These are phyloP conservation scores for Ctenoplectra terminalis DNA, from an alignment of 1,140 invertebrate species.

Conservation along the genomic window DNA sequence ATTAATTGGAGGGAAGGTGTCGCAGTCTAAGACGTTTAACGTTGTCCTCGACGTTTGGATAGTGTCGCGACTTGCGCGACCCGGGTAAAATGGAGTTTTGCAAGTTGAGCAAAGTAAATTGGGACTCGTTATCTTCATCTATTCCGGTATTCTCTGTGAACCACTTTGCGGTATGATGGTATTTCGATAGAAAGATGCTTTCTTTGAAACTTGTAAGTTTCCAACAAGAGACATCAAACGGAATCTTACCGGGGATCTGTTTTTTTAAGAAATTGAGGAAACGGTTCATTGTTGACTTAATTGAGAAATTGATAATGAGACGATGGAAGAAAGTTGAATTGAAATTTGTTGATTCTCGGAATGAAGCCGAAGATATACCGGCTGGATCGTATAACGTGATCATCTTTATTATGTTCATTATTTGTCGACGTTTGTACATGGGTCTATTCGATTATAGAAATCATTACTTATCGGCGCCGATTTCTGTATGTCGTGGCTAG, in stretches of 20 bases:
- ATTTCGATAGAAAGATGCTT: background rate
- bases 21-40: background rate
- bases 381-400: no score
- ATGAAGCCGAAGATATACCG: background rate
- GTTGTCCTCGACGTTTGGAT: background rate
- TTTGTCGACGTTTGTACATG: no score
- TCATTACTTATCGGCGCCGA: no score
- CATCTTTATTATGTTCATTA: no score
- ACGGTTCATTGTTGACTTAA: background rate
- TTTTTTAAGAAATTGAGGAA: background rate
- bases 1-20: background rate
- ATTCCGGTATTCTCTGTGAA: background rate
- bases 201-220: background rate
- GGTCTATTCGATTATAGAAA: no score
- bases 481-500: no score
- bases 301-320: conserved; percentile 14
- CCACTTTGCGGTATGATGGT: background rate
- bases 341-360: background rate
- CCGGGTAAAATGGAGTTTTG: background rate
- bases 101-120: background rate
- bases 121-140: background rate
- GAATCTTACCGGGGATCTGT: background rate
- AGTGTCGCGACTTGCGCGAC: background rate
- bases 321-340: background rate
- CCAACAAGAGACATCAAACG: background rate